Percentiles rank a stretch among this genome's conserved stretches.
Evolutionary conservation across 1,140 invertebrate species (phyloP).

Genomic region (Riptortus pedestris): DNA sequence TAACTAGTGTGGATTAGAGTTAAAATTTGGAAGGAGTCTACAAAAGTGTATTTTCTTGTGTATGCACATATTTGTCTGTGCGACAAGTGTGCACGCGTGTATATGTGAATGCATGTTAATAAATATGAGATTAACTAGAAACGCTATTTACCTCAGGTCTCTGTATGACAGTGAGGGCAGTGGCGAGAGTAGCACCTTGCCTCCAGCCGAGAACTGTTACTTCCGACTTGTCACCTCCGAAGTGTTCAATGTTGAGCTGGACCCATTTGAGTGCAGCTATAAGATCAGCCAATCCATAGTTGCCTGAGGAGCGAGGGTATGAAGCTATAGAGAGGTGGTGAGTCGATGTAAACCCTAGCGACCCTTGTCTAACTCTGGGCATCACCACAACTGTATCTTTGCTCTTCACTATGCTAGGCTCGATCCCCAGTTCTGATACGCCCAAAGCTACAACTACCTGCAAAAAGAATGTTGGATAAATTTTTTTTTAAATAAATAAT

Average conservation of each 20-base stretch:
- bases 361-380: constrained; percentile 55
- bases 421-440: constrained; percentile 49
- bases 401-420: constrained; percentile 39
- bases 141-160: constrained; percentile 40
- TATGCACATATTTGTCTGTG: no score
- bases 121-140: no score
- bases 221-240: constrained; percentile 63
- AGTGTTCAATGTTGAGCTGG: constrained; percentile 64
- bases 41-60: no score
- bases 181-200: constrained; percentile 65
- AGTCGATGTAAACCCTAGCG: constrained; percentile 66
- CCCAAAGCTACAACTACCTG: constrained; percentile 74
- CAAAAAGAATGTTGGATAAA: constrained; percentile 58
- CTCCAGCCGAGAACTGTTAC: constrained; percentile 72
- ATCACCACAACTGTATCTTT: constrained; percentile 70
- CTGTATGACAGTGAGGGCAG: constrained; percentile 49
- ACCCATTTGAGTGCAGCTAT: constrained; percentile 68
- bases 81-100: no score
- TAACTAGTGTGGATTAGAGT: no score
- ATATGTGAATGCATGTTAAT: no score
- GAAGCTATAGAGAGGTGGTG: constrained; percentile 54
- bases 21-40: no score
- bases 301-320: constrained; percentile 67
- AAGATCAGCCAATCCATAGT: constrained; percentile 74
- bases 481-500: constrained; percentile 58